Conservation (phyloP, 1,140 invertebrate genomes). For the Zeugodacus cucurbitae region DNA sequence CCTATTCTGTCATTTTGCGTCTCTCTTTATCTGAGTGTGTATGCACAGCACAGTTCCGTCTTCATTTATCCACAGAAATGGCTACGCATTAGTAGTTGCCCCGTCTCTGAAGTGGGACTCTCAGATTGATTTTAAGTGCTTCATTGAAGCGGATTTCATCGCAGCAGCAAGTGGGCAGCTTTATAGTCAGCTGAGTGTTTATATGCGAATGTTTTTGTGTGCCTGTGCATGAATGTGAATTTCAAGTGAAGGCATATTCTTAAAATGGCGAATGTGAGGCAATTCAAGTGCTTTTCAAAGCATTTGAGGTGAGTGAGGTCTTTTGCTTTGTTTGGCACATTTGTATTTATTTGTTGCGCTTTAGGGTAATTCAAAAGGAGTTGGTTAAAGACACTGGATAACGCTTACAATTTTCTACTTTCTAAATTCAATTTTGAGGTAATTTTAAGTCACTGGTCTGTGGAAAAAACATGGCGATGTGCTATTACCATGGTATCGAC, state of each 20-base stretch:
- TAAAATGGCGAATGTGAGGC: not conserved
- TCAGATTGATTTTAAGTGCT: conserved; percentile 10
- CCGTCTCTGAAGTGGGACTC: not conserved
- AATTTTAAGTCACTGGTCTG: no score
- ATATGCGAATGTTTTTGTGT: no score
- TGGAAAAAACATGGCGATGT: no score
- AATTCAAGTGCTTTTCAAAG: not conserved
- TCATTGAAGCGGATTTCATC: not conserved
- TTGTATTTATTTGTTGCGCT: no score
- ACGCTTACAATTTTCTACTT: no score
- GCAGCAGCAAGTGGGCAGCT: not conserved
- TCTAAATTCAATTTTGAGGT: no score
- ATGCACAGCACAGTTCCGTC: not conserved
- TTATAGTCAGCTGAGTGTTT: not conserved
- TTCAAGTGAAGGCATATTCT: not conserved
- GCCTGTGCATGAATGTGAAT: not conserved
- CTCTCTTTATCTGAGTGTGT: not conserved
- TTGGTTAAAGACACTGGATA: no score
- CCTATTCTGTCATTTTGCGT: not conserved
- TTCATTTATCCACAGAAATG: no score
- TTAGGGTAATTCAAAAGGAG: no score
- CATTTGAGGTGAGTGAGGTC: not conserved
- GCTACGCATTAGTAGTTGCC: no score
- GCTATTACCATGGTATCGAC: no score
- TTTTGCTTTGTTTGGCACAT: no score